Base-by-base conservation (phyloP, 2,888 invertebrate genomes). In the Anoplius nigerrimus region DNA sequence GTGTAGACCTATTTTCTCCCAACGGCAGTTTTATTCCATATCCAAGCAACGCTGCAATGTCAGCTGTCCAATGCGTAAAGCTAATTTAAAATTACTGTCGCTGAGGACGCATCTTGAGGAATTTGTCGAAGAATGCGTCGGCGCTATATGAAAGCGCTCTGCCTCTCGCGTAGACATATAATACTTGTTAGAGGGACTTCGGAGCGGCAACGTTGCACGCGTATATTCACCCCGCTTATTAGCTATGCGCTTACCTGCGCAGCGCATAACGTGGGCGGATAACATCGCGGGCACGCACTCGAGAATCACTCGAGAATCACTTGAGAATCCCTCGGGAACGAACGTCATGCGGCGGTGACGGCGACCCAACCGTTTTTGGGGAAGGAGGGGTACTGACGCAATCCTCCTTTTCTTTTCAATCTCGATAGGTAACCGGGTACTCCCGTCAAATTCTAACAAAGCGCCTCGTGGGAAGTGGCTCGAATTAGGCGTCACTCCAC, bases 91-190 rank as follows among this genome's bases (percentile, higher is more conserved):
- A 34, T 34, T 3, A 34, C 34, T 34, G 34, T 11, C 79, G 82
- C 83, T n/a, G n/a, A n/a, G n/a, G 79, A 79, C 83, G 71, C 78
- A 72, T 69, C 70, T 62, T 70, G 58, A 45, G 69, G 67, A 62
- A 69, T 69, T 60, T 64, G 54, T 24, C 24, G 34, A 54, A 18
- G 24, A 45, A 69, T 72, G 79, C 79, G 79, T 79, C 77, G 70
- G 65, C 52, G 22, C 24, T 34, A 6, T 11, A 13, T 1, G 11
- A 34, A 34, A 34, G 34, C 34, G n/a, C n/a, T n/a, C n/a, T n/a
- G n/a, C n/a, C n/a, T n/a, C n/a, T n/a, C n/a, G n/a, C n/a, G n/a
- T n/a, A n/a, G n/a, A n/a, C n/a, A n/a, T n/a, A n/a, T n/a, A n/a
- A n/a, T n/a, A n/a, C n/a, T n/a, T n/a, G n/a, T n/a, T n/a, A n/a